Evolutionary conservation across 1,140 invertebrate genomes (phyloP).

Genomic region (Drosophila sulfurigaster): DNA sequence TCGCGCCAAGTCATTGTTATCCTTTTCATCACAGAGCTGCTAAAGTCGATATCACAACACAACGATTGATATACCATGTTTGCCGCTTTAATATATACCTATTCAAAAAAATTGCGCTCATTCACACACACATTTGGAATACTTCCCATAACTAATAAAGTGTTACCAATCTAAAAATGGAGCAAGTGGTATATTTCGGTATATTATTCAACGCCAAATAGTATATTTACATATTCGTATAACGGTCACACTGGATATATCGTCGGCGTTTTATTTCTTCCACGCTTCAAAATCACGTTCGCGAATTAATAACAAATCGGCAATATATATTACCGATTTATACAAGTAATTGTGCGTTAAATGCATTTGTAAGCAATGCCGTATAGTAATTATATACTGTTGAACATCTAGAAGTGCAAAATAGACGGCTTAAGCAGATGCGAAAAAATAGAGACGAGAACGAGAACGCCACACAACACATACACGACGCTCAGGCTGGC

Average conservation of each 20-base stretch:
- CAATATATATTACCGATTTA: constrained; percentile 9
- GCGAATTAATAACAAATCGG: constrained; percentile 44
- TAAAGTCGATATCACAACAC: constrained; percentile 11
- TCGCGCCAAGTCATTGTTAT: neutral
- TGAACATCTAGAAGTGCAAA: constrained; percentile 42
- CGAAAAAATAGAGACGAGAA: constrained; percentile 79
- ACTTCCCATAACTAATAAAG: neutral
- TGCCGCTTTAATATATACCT: constrained; percentile 4
- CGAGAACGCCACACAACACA: constrained; percentile 75
- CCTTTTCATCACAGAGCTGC: constrained; percentile 10
- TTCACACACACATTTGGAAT: neutral
- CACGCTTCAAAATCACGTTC: constrained; percentile 43
- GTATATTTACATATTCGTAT: neutral
- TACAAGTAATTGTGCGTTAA: constrained; percentile 24
- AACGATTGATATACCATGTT: constrained; percentile 18
- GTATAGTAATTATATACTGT: constrained; percentile 18
- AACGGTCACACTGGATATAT: constrained; percentile 30
- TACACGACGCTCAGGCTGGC: constrained; percentile 63
- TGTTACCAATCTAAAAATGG: neutral
- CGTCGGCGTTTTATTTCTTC: constrained; percentile 52
- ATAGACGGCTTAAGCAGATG: constrained; percentile 62
- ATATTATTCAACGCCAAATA: neutral
- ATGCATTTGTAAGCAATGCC: neutral
- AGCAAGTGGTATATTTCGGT: neutral
- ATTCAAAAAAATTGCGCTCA: constrained; percentile 20